Evolutionary conservation across 1,140 invertebrate species (phyloP), one percentile per base, ranked within the genome.

Genomic region (Conus ventricosus): DNA sequence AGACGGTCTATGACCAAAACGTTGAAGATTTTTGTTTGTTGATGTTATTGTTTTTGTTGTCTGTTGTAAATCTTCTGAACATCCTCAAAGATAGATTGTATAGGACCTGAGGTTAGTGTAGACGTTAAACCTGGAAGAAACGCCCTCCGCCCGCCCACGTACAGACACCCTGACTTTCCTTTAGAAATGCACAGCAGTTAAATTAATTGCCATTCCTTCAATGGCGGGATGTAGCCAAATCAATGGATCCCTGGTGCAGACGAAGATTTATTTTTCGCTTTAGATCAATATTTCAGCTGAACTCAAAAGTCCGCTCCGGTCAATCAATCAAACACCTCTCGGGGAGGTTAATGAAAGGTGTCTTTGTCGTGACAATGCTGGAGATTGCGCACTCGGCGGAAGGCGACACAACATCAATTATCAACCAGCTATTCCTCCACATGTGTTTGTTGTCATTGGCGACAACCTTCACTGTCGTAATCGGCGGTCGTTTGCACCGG

Each of bases 391-490:
- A 3, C 3, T 84, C 10, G 25, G 20, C 39, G 39, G 67, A 17
- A n/a, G 25, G 11, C 17, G n/a, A 82, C 54, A 5, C 4, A n/a
- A 67, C 25, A 85, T 85, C 15, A 60, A 85, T 60, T 11, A 67
- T 67, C 4, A 2, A 85, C 1, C 57, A 60, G 17, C 3, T 71
- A 15, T 7, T 54, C 54, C 53, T 17, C 5, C 27, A 7, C 20
- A 60, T 8, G 71, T 54, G 51, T 80, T 87, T 87, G 85, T 78
- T 87, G 85, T 87, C 85, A 60, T 87, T 87, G 53, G 85, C 85
- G 80, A 87, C 85, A 57, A 55, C 71, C 39, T 80, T 25, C 1
- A 55, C 15, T 27, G 51, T 15, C 13, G 13, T 57, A 20, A 51
- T 53, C n/a, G 39, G 39, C 39, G n/a, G 11, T 78, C 51, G 10